Evolutionary conservation across 1,140 invertebrate species (phyloP).

Genomic region (Bacillus rossius): DNA sequence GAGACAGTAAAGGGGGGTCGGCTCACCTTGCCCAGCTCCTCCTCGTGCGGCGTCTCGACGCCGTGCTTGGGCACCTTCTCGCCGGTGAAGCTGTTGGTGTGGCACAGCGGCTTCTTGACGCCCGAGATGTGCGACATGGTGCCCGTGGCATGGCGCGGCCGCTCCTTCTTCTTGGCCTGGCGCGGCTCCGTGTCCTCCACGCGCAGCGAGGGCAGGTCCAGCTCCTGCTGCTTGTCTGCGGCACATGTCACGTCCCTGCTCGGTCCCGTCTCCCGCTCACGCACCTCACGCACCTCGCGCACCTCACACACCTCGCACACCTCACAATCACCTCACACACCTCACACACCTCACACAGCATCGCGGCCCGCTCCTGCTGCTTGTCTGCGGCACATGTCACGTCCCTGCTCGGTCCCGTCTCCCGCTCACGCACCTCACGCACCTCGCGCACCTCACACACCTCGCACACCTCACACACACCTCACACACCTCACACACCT

Average conservation of each 20-base stretch:
- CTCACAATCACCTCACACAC: too few species aligned
- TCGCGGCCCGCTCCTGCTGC: too few species aligned
- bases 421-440: too few species aligned
- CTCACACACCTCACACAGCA: too few species aligned
- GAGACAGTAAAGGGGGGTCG: background rate
- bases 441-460: too few species aligned
- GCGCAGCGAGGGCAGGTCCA: constrained; percentile 83
- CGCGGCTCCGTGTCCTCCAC: constrained; percentile 58
- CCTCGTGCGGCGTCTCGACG: constrained; percentile 85
- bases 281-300: too few species aligned
- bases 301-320: too few species aligned
- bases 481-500: too few species aligned
- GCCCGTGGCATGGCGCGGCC: constrained; percentile 37
- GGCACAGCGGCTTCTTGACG: constrained; percentile 78
- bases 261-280: background rate
- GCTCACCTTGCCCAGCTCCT: constrained; percentile 74
- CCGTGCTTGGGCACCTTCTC: constrained; percentile 86
- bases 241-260: constrained; percentile 23
- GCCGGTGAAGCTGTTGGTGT: constrained; percentile 87
- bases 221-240: constrained; percentile 93
- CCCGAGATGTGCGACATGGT: constrained; percentile 90
- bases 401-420: too few species aligned
- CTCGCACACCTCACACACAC: too few species aligned
- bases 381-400: too few species aligned
- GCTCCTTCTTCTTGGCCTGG: constrained; percentile 25